Evolutionary conservation across 2,797 vertebrate species (phyloP).

Genomic region (Melanotaenia parkinsoni): DNA sequence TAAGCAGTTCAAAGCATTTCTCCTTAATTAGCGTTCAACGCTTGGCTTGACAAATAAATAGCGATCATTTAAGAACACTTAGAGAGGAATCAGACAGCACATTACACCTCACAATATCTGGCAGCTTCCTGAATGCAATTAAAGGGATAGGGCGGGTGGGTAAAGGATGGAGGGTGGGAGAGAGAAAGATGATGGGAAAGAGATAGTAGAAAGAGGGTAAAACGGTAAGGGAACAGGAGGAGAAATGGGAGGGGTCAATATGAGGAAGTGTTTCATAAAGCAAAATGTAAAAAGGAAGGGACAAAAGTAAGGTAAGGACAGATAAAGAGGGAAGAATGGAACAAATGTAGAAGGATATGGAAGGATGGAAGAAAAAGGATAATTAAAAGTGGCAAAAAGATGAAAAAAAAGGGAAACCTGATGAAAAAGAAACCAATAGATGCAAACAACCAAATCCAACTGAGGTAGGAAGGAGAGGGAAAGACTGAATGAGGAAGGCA

Average conservation of each 20-base stretch:
- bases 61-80: constrained; percentile 81
- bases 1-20: constrained; percentile 72
- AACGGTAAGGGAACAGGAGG: neutral
- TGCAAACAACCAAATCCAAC: neutral
- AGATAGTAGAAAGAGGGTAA: neutral
- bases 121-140: constrained; percentile 65
- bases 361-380: neutral
- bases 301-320: neutral
- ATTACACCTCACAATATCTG: constrained; percentile 78
- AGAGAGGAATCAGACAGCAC: constrained; percentile 79
- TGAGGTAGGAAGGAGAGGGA: neutral
- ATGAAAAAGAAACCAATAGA: neutral
- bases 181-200: neutral
- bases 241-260: neutral
- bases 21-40: constrained; percentile 79
- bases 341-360: neutral
- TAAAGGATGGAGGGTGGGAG: constrained; percentile 6
- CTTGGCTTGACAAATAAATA: constrained; percentile 81
- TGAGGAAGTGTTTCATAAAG: neutral
- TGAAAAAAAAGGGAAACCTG: neutral
- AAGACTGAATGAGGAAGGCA: neutral
- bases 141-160: constrained; percentile 11
- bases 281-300: neutral
- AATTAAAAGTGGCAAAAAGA: neutral
- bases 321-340: neutral